Percentiles rank a stretch among this genome's conserved stretches.
phyloP scores from a whole-genome alignment of 1,140 invertebrate species.

The Conus ventricosus region DNA sequence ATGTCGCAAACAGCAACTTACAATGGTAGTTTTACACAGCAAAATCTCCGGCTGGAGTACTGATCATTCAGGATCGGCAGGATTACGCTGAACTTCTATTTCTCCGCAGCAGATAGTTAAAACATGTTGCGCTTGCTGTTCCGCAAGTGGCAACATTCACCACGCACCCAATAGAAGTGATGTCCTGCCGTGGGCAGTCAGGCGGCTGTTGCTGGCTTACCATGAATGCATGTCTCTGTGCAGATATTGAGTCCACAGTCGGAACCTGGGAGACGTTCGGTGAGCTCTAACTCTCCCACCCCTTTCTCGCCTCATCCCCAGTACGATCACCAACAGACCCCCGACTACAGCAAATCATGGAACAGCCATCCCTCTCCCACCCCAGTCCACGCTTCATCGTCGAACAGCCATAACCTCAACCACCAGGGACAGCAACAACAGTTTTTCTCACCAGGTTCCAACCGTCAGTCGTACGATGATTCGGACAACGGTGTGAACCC shows the following conservation, averaged over 20 bases:
- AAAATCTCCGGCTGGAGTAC: too few relatives aligned
- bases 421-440: not conserved
- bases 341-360: not conserved
- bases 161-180: too few relatives aligned
- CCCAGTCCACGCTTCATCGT: not conserved
- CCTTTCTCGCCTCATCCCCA: not conserved
- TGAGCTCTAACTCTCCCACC: constrained; percentile 25
- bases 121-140: too few relatives aligned
- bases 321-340: constrained; percentile 2
- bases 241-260: constrained; percentile 14
- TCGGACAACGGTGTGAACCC: not conserved
- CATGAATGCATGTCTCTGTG: not conserved
- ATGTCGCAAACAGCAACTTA: too few relatives aligned
- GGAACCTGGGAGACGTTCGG: not conserved
- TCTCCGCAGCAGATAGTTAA: too few relatives aligned
- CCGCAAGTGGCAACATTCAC: too few relatives aligned
- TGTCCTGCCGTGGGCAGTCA: too few relatives aligned
- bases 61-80: too few relatives aligned
- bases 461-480: not conserved
- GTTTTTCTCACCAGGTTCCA: not conserved
- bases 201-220: too few relatives aligned
- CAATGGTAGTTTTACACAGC: too few relatives aligned
- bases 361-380: not conserved
- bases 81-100: too few relatives aligned
- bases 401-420: not conserved